Evolutionary conservation across 1,140 invertebrate species (phyloP).

Genomic region (Conus betulinus): DNA sequence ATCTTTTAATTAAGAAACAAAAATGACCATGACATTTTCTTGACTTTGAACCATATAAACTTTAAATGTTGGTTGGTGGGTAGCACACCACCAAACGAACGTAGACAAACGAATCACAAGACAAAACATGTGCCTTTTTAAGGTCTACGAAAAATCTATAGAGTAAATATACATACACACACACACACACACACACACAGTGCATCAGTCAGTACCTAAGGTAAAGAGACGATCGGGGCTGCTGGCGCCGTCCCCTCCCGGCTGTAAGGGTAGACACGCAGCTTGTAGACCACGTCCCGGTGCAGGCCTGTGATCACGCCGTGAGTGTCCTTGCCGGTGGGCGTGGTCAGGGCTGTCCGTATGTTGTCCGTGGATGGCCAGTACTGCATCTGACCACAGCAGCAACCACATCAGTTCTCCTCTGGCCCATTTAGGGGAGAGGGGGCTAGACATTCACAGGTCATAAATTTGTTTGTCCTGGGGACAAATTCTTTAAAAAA

Average conservation of each 20-base stretch:
- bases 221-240: constrained; percentile 60
- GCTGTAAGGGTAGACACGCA: constrained; percentile 54
- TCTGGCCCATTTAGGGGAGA: neutral
- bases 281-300: constrained; percentile 53
- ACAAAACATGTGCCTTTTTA: too few species aligned
- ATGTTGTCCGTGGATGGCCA: constrained; percentile 46
- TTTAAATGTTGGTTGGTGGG: too few species aligned
- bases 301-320: constrained; percentile 55
- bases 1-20: too few species aligned
- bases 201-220: constrained; percentile 33
- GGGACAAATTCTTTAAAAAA: too few species aligned
- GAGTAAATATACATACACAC: neutral
- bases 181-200: neutral
- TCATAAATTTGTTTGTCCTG: too few species aligned
- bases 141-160: too few species aligned
- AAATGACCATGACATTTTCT: too few species aligned
- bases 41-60: too few species aligned
- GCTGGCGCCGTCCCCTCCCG: constrained; percentile 60
- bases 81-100: too few species aligned
- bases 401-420: too few species aligned
- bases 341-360: constrained; percentile 26
- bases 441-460: too few species aligned
- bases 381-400: constrained; percentile 27
- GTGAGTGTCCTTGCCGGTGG: constrained; percentile 40
- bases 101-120: too few species aligned